phyloP scores from a whole-genome alignment of 2,888 invertebrate species.

The Pandemis heparana region DNA sequence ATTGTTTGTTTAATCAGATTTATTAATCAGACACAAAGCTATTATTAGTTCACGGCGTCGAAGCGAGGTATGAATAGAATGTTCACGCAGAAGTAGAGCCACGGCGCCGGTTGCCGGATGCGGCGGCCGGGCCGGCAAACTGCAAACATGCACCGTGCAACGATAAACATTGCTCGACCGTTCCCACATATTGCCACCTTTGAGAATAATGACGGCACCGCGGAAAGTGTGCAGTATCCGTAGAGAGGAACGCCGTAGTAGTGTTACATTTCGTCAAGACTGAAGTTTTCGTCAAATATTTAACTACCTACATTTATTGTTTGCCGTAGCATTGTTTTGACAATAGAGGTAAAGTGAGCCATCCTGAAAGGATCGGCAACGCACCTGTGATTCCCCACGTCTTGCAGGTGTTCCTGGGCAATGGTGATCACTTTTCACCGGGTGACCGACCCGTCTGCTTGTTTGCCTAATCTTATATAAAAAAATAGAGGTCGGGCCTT shows the following conservation, averaged over 20 bases:
- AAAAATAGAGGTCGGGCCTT: no score
- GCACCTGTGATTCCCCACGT: no score
- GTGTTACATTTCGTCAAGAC: background rate
- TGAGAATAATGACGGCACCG: constrained; percentile 13
- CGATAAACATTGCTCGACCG: constrained; percentile 21
- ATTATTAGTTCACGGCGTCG: constrained; percentile 17
- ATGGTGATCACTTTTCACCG: no score
- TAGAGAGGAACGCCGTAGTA: background rate
- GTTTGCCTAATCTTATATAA: no score
- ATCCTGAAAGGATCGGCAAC: no score
- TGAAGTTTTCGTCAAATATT: background rate
- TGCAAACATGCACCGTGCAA: constrained; percentile 10
- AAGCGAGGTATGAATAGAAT: constrained; percentile 14
- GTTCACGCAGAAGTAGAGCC: constrained; percentile 20
- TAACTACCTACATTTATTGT: no score
- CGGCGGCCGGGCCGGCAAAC: constrained; percentile 22
- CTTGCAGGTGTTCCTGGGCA: no score
- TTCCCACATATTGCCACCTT: constrained; percentile 9
- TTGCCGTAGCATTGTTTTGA: no score
- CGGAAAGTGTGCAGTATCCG: background rate
- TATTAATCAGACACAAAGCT: constrained; percentile 14
- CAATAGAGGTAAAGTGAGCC: no score
- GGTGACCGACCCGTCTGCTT: no score
- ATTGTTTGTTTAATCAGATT: no score
- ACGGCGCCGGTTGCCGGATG: constrained; percentile 32